phyloP scores from a whole-genome alignment of 2,113 vertebrate species.

The Elephas maximus region DNA sequence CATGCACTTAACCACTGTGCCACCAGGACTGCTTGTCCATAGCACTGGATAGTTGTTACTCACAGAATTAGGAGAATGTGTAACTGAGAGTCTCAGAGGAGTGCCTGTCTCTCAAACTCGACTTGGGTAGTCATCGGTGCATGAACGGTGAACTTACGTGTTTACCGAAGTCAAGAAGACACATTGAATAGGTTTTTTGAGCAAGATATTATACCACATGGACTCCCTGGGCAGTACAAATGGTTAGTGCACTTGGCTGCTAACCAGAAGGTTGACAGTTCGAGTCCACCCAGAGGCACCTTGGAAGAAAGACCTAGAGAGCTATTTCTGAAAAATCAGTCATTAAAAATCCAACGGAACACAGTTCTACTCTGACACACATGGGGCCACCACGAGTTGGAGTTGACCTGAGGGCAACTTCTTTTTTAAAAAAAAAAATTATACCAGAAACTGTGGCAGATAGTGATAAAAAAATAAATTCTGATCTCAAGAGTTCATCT shows the following conservation, averaged over 20 bases:
- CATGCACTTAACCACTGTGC: too few species aligned
- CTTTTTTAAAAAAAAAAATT: not conserved
- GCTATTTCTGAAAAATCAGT: not conserved
- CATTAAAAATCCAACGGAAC: not conserved
- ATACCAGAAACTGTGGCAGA: not conserved
- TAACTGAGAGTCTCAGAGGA: too few species aligned
- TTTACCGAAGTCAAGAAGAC: not conserved
- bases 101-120: not conserved
- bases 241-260: too few species aligned
- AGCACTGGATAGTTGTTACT: not conserved
- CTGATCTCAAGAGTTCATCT: not conserved
- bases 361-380: not conserved
- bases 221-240: not conserved
- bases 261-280: too few species aligned
- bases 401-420: not conserved
- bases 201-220: not conserved
- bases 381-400: not conserved
- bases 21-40: not conserved
- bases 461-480: slow-evolving; percentile 26
- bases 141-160: not conserved
- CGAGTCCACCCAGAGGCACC: too few species aligned
- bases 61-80: not conserved
- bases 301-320: too few species aligned
- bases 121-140: not conserved
- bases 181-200: not conserved